phyloP scores from a whole-genome alignment of 2,888 invertebrate genomes.

The Andrena haemorrhoa region DNA sequence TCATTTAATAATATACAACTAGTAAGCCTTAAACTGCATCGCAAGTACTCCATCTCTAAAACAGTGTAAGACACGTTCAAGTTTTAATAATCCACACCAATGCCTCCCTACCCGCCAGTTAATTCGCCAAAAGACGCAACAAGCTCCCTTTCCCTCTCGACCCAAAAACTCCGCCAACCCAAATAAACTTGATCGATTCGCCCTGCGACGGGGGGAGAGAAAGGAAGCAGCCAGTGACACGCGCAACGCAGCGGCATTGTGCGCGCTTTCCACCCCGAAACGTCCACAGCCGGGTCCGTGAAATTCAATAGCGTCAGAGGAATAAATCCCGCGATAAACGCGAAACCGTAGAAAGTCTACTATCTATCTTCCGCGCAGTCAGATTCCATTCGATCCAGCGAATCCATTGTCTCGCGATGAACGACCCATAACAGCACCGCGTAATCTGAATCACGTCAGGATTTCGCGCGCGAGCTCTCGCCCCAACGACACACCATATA shows the following conservation, averaged over 20 bases:
- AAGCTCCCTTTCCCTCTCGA: background rate
- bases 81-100: background rate
- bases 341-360: conserved; percentile 55
- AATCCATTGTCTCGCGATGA: conserved; percentile 71
- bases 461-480: conserved; percentile 46
- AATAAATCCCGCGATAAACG: conserved; percentile 68
- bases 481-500: conserved; percentile 3
- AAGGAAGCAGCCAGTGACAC: conserved; percentile 13
- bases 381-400: conserved; percentile 73
- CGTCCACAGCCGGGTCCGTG: conserved; percentile 2
- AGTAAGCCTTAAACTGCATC: too few species aligned
- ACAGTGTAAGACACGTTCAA: too few species aligned
- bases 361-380: conserved; percentile 72
- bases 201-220: background rate
- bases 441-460: conserved; percentile 70
- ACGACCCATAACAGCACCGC: conserved; percentile 63
- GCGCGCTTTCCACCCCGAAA: conserved; percentile 40
- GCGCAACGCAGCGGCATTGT: conserved; percentile 24
- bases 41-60: too few species aligned
- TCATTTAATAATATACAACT: too few species aligned
- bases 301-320: conserved; percentile 55
- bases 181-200: conserved; percentile 38
- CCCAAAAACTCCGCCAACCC: conserved; percentile 1
- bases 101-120: background rate
- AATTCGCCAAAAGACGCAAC: background rate